Conservation (phyloP, 2,113 vertebrate species). For the Pelodiscus sinensis region DNA sequence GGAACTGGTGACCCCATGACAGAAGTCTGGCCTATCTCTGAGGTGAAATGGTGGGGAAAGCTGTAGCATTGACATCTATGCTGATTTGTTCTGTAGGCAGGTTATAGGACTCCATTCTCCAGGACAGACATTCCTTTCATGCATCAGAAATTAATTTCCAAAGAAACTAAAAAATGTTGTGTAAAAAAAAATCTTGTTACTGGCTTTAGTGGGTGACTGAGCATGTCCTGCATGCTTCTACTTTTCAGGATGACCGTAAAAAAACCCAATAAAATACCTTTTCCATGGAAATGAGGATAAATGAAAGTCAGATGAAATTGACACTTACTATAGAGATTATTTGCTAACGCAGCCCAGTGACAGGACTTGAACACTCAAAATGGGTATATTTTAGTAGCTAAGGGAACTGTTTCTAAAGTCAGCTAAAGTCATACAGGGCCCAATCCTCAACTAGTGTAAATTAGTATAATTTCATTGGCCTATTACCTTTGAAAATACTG, state of each 20-base stretch:
- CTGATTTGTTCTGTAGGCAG: neutral
- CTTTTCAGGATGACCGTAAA: neutral
- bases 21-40: neutral
- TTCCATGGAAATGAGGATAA: neutral
- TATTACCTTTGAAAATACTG: neutral
- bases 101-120: neutral
- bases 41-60: neutral
- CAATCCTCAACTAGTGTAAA: neutral
- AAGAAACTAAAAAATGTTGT: neutral
- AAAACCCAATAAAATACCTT: neutral
- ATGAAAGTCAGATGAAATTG: neutral
- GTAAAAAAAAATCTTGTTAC: accelerated
- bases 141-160: neutral
- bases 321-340: neutral
- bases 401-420: neutral
- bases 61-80: neutral
- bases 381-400: neutral
- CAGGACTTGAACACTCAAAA: neutral
- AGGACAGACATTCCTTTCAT: neutral
- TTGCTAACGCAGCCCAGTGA: neutral
- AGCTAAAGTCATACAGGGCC: neutral
- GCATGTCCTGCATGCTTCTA: neutral
- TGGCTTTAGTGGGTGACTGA: neutral
- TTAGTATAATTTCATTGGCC: neutral
- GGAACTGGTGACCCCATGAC: neutral